Conservation (phyloP, 2,797 vertebrate genomes). For the Eutrigla gurnardus region DNA sequence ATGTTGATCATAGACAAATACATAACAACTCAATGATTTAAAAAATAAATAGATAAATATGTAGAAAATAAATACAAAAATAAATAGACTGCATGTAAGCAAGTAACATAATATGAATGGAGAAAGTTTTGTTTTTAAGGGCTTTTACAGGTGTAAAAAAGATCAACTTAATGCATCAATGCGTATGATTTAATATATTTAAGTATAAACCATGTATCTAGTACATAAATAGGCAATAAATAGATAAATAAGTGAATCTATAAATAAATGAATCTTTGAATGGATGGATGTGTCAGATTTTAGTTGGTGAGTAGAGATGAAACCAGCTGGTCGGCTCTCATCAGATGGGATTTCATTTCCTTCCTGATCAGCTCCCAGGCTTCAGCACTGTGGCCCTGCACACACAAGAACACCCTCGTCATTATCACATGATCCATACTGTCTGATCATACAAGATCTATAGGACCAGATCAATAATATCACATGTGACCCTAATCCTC, state of each 20-base stretch:
- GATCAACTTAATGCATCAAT: too few species aligned
- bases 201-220: too few species aligned
- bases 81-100: not conserved
- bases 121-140: too few species aligned
- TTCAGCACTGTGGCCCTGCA: constrained; percentile 61
- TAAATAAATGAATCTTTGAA: too few species aligned
- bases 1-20: not conserved
- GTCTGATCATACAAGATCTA: too few species aligned
- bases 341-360: constrained; percentile 33
- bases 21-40: not conserved
- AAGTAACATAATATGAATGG: not conserved
- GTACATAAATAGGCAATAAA: too few species aligned
- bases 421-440: not conserved
- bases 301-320: not conserved
- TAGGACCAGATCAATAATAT: too few species aligned
- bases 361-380: constrained; percentile 75
- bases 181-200: too few species aligned
- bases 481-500: too few species aligned
- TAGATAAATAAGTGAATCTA: too few species aligned
- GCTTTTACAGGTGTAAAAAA: too few species aligned
- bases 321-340: constrained; percentile 1
- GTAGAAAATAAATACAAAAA: not conserved
- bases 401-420: not conserved
- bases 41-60: not conserved
- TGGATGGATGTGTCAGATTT: not conserved